Evolutionary conservation across 2,797 vertebrate genomes (phyloP), one percentile per base, ranked within the genome.

Genomic region (Clarias pachynema): DNA sequence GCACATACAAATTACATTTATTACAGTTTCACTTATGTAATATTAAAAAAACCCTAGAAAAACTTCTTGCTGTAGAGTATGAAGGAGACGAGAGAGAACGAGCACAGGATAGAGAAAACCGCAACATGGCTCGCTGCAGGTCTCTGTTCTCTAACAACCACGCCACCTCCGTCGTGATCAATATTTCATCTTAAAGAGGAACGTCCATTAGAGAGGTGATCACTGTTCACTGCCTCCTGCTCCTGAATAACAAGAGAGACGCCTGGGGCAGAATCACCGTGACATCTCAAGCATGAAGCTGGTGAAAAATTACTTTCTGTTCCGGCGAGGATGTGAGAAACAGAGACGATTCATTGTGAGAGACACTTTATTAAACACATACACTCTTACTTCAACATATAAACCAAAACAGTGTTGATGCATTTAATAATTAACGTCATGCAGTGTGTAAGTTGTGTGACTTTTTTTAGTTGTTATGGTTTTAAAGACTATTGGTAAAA

Each of bases 181-280:
- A 88, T 86, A 87, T 87, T 83, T 87, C 37, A 85, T 84, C 34
- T 56, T 77, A 81, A 79, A 86, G 77, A 44, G 68, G 44, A 74
- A 40, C 34, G 40, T 79, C 59, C 56, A 85, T 78, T 75, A 85
- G 66, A 75, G 69, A 82, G 34, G 49, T 31, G 68, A 82, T 80
- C 60, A 49, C 53, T 68, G 73, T 31, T 57, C 85, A 83, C 83
- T 69, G 68, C 80, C 56, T 83, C 53, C 85, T 63, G 74, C 73
- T 79, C 63, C 85, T 72, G 81, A 83, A 63, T 86, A 81, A 63
- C 74, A 66, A 66, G 83, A 86, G 26, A 66, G 77, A 73, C 0
- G 81, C 81, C 85, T 40, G 81, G 70, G 75, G 81, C 68, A 34
- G 75, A 83, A 79, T 18, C 66, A 74, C 77, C 68, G 26, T 80